Base-by-base conservation (phyloP, 2,888 invertebrate genomes). In the Andricus curvator region DNA sequence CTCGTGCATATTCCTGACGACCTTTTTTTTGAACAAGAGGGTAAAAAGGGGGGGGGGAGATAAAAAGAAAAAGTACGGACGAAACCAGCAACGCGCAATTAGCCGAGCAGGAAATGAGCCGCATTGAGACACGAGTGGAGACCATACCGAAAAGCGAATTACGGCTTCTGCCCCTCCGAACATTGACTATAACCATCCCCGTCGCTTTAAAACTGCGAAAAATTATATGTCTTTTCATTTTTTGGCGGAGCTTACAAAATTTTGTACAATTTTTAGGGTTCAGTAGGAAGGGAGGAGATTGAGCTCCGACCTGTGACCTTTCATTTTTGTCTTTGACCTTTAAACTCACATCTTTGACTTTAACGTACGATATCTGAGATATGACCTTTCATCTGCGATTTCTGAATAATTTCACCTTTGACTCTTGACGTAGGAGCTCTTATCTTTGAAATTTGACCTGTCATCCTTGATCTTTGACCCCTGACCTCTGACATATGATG, bases 101-200 rank as follows among this genome's bases (percentile, higher is more conserved):
- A 89, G 82, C 86, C 80, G 62, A 60, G 78, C 81, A 82, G 88
- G 84, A 88, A 87, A 88, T 85, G 87, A 89, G 84, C 80, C 85
- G 81, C 83, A 81, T 81, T 79, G 51, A 22, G 64, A 64, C 41
- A 62, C 22, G 64, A 77, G 77, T 77, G 64, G 44, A 22, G 64
- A 77, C 62, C 64, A 64, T 77, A 62, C 77, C 64, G 77, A 25
- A 67, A 77, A 29, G 51, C 81, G 67, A 81, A 83, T 83, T 79
- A 78, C 70, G 79, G 80, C 77, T 60, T 78, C 44, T n/a, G 17
- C 22, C 20, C 22, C 56, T 51, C 25, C n/a, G n/a, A 66, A 22
- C 37, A 64, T 51, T 74, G 56, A 44, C 65, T 33, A 56, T 74
- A 74, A 74, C 25, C 48, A 48, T 25, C 66, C 44, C 22, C 25